Conservation (phyloP, 2,888 invertebrate species). For the Pemphredon lugubris region DNA sequence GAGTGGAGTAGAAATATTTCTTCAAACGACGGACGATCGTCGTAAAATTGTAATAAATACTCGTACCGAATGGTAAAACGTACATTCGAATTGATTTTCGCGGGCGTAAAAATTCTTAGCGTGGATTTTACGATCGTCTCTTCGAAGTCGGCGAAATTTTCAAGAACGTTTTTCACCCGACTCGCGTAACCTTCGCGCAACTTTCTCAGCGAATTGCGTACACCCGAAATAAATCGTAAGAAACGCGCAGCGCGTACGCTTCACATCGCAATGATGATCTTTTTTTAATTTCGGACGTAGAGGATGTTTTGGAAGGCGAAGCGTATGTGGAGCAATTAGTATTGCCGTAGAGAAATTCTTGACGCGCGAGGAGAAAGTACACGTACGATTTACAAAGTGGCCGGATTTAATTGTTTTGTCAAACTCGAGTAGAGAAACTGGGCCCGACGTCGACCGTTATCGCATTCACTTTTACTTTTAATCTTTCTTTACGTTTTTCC, state of each 20-base stretch:
- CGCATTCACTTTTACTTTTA: conserved; percentile 9
- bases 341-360: not conserved
- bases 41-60: too few species aligned
- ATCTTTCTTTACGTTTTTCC: not conserved
- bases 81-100: too few species aligned
- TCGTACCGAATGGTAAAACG: too few species aligned
- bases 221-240: conserved; percentile 22
- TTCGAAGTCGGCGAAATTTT: too few species aligned
- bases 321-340: conserved; percentile 15
- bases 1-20: too few species aligned
- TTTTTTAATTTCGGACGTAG: not conserved
- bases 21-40: too few species aligned
- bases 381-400: not conserved
- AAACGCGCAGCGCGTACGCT: too few species aligned
- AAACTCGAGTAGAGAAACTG: conserved; percentile 29
- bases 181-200: not conserved
- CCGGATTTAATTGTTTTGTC: conserved; percentile 22
- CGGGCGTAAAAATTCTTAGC: too few species aligned
- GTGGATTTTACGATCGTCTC: too few species aligned
- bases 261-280: conserved; percentile 11
- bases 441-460: not conserved
- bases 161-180: too few species aligned
- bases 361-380: conserved; percentile 29
- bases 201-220: conserved; percentile 2
- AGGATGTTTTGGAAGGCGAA: not conserved